phyloP scores from a whole-genome alignment of 2,888 invertebrate genomes.

The Melanostoma scalare region DNA sequence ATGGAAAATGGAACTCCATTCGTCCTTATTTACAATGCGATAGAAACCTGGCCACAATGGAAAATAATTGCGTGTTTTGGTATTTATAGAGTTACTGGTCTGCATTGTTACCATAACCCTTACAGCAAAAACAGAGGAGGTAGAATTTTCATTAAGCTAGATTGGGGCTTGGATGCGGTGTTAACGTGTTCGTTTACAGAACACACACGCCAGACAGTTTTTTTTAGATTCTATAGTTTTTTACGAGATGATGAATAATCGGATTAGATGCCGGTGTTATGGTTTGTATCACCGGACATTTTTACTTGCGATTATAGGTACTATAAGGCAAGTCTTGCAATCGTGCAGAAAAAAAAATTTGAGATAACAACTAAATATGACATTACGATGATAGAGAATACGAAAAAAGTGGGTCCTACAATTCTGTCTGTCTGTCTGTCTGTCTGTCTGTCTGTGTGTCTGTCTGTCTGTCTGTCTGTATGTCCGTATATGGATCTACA shows the following conservation, averaged over 20 bases:
- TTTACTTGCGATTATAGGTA: too few species aligned
- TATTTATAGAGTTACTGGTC: constrained; percentile 67
- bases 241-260: constrained; percentile 34
- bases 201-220: constrained; percentile 44
- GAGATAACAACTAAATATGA: too few species aligned
- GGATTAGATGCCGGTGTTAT: constrained; percentile 47
- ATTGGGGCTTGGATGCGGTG: constrained; percentile 62
- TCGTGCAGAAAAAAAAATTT: too few species aligned
- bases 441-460: too few species aligned
- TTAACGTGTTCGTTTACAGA: constrained; percentile 21
- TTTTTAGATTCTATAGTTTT: not conserved
- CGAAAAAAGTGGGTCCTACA: too few species aligned
- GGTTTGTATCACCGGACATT: not conserved
- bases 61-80: constrained; percentile 71
- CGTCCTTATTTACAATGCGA: constrained; percentile 31
- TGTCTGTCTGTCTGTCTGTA: too few species aligned
- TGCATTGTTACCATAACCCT: constrained; percentile 22
- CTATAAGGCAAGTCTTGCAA: too few species aligned
- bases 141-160: constrained; percentile 67
- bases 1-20: not conserved
- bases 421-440: too few species aligned
- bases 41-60: constrained; percentile 45
- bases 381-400: too few species aligned
- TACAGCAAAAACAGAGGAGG: constrained; percentile 40
- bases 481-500: too few species aligned